Evolutionary conservation across 2,888 invertebrate species (phyloP).

Genomic region (Lasius fuliginosus): DNA sequence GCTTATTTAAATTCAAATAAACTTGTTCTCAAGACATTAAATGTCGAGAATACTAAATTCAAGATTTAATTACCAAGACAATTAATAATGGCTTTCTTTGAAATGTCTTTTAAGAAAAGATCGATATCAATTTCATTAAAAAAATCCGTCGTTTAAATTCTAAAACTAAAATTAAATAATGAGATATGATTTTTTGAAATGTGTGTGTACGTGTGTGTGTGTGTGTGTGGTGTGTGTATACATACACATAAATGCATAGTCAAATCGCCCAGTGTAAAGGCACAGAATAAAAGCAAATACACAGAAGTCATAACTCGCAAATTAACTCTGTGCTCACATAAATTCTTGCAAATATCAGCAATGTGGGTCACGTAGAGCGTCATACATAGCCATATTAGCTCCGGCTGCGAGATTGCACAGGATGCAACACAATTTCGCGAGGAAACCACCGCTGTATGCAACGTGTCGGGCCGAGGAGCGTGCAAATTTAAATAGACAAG

Average conservation of each 20-base stretch:
- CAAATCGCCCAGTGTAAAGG: neutral
- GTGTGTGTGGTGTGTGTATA: no score
- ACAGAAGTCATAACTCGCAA: slow-evolving; percentile 7
- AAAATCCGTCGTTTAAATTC: neutral
- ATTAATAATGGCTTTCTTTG: neutral
- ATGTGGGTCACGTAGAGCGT: slow-evolving; percentile 17
- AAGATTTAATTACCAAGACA: neutral
- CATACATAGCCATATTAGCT: slow-evolving; percentile 33
- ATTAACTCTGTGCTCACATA: slow-evolving; percentile 30
- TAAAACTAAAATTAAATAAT: neutral
- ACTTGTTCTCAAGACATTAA: neutral
- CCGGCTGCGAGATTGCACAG: slow-evolving; percentile 32
- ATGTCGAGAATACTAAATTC: neutral
- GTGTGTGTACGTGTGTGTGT: neutral
- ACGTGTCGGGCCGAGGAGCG: slow-evolving; percentile 24
- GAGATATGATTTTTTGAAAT: neutral
- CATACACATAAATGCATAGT: neutral
- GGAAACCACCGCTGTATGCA: slow-evolving; percentile 13
- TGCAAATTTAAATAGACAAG: slow-evolving; percentile 59
- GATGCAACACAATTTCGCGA: slow-evolving; percentile 42
- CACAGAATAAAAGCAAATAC: slow-evolving; percentile 3
- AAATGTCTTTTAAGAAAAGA: neutral
- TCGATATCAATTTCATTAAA: neutral
- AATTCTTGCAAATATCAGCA: slow-evolving; percentile 18
- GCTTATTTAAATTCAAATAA: neutral